Evolutionary conservation across 1,140 invertebrate genomes (phyloP).

Genomic region (Bombus waltoni): DNA sequence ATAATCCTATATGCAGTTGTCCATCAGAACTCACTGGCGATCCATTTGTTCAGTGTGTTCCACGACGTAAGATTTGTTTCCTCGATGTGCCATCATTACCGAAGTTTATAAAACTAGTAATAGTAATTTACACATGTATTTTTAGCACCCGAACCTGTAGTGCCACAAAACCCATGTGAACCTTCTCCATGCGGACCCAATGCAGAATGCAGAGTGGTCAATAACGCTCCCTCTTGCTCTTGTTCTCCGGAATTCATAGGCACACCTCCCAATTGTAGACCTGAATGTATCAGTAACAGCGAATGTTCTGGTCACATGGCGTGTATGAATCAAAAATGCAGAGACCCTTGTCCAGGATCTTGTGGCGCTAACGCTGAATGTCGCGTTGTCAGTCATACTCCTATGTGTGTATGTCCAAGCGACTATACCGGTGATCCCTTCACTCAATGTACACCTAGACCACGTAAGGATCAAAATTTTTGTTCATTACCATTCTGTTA

Average conservation of each 20-base stretch:
- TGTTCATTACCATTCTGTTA: fast-evolving
- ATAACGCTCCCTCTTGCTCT: slow-evolving; percentile 86
- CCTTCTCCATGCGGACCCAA: slow-evolving; percentile 89
- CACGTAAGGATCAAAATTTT: slow-evolving; percentile 82
- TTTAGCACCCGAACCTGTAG: slow-evolving; percentile 1
- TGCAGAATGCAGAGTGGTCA: slow-evolving; percentile 86
- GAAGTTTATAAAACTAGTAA: slow-evolving; percentile 77
- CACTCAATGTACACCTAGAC: slow-evolving; percentile 79
- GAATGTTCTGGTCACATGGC: slow-evolving; percentile 86
- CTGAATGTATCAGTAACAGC: slow-evolving; percentile 84
- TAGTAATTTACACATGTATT: not conserved
- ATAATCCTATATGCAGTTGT: slow-evolving; percentile 88
- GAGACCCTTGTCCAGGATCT: slow-evolving; percentile 87
- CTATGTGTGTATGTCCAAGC: slow-evolving; percentile 87
- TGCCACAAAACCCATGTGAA: slow-evolving; percentile 85
- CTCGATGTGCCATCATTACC: slow-evolving; percentile 64
- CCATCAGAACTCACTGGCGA: slow-evolving; percentile 87
- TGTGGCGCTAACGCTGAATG: slow-evolving; percentile 89
- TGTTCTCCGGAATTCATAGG: slow-evolving; percentile 86
- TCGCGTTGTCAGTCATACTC: slow-evolving; percentile 89
- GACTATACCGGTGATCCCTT: slow-evolving; percentile 87
- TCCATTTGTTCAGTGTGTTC: slow-evolving; percentile 83
- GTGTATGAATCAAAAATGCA: slow-evolving; percentile 88
- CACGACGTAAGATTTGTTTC: not conserved
- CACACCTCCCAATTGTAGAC: slow-evolving; percentile 85